phyloP scores from a whole-genome alignment of 2,888 invertebrate species.

The Lampropteryx suffumata region DNA sequence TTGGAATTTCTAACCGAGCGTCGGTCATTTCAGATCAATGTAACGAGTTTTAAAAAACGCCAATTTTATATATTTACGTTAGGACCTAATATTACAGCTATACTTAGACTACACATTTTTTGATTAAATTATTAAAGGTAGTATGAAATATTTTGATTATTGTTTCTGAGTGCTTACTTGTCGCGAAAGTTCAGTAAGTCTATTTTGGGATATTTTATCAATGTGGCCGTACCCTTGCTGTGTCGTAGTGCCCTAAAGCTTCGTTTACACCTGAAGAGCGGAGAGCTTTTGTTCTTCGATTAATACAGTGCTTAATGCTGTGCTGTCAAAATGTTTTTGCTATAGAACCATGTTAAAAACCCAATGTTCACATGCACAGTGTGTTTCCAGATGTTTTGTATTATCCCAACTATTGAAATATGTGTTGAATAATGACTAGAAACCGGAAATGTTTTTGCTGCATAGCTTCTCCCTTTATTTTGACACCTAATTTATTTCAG shows the following conservation, averaged over 20 bases:
- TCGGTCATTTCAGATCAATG: too few species aligned
- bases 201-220: slow-evolving; percentile 8
- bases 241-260: neutral
- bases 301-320: neutral
- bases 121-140: too few species aligned
- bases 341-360: neutral
- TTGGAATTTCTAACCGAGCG: too few species aligned
- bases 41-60: too few species aligned
- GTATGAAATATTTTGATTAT: too few species aligned
- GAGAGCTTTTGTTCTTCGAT: neutral
- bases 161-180: neutral
- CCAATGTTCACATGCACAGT: neutral
- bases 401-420: slow-evolving; percentile 5
- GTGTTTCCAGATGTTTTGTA: slow-evolving; percentile 2
- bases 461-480: neutral
- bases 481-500: too few species aligned
- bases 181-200: slow-evolving; percentile 4
- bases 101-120: too few species aligned
- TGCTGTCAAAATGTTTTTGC: slow-evolving; percentile 5
- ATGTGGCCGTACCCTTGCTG: slow-evolving; percentile 5
- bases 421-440: neutral
- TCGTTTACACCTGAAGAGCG: neutral
- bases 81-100: too few species aligned
- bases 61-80: too few species aligned
- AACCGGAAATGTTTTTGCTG: neutral